Percentiles rank a stretch among this genome's conserved stretches.
phyloP scores from a whole-genome alignment of 2,113 vertebrate species.

The Cyrtonyx montezumae region DNA sequence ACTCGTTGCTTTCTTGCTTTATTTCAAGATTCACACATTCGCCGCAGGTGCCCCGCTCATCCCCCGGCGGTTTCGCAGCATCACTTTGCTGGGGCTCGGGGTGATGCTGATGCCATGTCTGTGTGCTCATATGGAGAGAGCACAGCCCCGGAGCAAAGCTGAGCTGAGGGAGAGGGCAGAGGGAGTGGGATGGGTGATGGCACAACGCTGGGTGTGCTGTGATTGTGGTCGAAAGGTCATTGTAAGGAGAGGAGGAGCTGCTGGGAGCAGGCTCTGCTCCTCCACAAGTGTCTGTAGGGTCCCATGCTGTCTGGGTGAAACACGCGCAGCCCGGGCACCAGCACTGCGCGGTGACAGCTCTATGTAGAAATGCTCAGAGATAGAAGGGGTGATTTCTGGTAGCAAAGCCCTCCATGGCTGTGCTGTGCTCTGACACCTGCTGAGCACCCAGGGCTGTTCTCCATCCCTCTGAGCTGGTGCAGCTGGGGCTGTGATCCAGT shows the following conservation, averaged over 20 bases:
- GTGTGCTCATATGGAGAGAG: not conserved
- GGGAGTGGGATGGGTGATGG: not conserved
- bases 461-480: not conserved
- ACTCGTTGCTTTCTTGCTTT: not conserved
- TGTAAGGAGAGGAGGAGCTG: not conserved
- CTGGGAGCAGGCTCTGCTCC: not conserved
- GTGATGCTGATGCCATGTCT: rapidly evolving
- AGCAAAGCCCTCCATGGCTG: not conserved
- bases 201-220: not conserved
- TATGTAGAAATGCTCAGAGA: not conserved
- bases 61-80: not conserved
- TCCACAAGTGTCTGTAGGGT: not conserved
- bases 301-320: not conserved
- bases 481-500: not conserved
- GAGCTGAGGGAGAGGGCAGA: not conserved
- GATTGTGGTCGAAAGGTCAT: not conserved
- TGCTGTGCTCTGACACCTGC: not conserved
- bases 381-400: not conserved
- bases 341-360: not conserved
- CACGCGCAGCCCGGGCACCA: not conserved
- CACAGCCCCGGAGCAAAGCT: not conserved
- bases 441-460: not conserved
- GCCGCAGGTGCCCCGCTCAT: rapidly evolving
- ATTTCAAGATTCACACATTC: not conserved
- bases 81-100: not conserved